These are phyloP conservation scores for Orchestia grillus DNA, from an alignment of 1,140 invertebrate genomes.

Conservation along the genomic window DNA sequence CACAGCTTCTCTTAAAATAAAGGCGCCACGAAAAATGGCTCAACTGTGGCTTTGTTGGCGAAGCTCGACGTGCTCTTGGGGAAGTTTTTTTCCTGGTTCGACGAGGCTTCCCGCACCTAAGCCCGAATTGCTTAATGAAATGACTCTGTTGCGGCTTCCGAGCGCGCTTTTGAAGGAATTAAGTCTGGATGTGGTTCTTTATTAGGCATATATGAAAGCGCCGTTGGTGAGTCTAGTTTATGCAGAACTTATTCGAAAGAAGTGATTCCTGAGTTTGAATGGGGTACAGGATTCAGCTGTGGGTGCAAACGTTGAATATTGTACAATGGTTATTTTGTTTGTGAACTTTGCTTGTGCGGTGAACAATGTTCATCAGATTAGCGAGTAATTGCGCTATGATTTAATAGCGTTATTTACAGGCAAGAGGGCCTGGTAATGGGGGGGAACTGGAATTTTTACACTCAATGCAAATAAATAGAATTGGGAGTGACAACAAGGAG, in stretches of 20 bases:
- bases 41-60: slow-evolving; percentile 18
- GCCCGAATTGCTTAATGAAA: not conserved
- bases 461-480: too few species aligned
- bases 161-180: not conserved
- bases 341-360: too few species aligned
- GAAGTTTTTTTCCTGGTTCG: not conserved
- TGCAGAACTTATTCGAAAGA: not conserved
- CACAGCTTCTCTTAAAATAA: slow-evolving; percentile 46
- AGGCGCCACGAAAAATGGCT: not conserved
- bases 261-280: not conserved
- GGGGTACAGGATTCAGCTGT: not conserved
- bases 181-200: not conserved
- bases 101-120: not conserved
- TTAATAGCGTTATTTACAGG: not conserved
- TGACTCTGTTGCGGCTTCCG: not conserved
- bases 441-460: too few species aligned
- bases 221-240: not conserved
- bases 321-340: too few species aligned
- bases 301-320: not conserved
- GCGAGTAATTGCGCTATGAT: not conserved
- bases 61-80: not conserved
- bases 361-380: too few species aligned
- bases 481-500: too few species aligned
- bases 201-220: not conserved
- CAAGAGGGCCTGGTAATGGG: too few species aligned